A percentile compares a stretch with the other conserved stretches of the same genome.
Conservation (phyloP, 2,888 invertebrate genomes). For the Nasonovia ribisnigri region DNA sequence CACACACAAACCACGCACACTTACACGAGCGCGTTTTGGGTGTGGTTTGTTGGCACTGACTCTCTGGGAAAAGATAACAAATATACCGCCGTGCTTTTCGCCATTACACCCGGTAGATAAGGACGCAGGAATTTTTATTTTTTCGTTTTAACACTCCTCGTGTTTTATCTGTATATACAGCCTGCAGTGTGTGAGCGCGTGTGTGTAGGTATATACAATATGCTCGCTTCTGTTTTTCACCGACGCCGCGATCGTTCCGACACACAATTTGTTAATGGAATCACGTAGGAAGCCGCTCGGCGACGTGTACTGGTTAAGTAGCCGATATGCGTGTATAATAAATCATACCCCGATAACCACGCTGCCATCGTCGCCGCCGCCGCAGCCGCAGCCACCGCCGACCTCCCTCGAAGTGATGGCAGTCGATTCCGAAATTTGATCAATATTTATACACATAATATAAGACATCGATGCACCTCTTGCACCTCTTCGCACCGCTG, state of each 20-base stretch:
- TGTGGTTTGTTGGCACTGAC: slow-evolving; percentile 63
- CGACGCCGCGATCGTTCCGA: slow-evolving; percentile 29
- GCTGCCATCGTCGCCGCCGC: background rate
- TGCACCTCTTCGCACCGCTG: too few relatives aligned
- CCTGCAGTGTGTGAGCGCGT: background rate
- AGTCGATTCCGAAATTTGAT: slow-evolving; percentile 50
- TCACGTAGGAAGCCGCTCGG: slow-evolving; percentile 61
- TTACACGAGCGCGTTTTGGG: slow-evolving; percentile 51
- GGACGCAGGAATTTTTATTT: slow-evolving; percentile 44
- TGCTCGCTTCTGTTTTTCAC: slow-evolving; percentile 59
- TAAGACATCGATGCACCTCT: background rate
- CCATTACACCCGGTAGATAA: slow-evolving; percentile 60
- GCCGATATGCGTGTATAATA: slow-evolving; percentile 51
- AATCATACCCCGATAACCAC: slow-evolving; percentile 54
- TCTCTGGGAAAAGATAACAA: slow-evolving; percentile 59
- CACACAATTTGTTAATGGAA: slow-evolving; percentile 64
- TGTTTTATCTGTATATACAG: slow-evolving; percentile 42
- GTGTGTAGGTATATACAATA: background rate
- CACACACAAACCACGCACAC: background rate
- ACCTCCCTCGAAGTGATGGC: slow-evolving; percentile 41
- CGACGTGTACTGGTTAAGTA: slow-evolving; percentile 60
- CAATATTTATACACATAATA: background rate
- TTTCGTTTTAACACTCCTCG: slow-evolving; percentile 49
- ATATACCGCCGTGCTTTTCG: slow-evolving; percentile 56
- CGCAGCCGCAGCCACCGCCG: background rate